Base-by-base conservation (phyloP, 2,888 invertebrate genomes). In the Hedychridium roseum region DNA sequence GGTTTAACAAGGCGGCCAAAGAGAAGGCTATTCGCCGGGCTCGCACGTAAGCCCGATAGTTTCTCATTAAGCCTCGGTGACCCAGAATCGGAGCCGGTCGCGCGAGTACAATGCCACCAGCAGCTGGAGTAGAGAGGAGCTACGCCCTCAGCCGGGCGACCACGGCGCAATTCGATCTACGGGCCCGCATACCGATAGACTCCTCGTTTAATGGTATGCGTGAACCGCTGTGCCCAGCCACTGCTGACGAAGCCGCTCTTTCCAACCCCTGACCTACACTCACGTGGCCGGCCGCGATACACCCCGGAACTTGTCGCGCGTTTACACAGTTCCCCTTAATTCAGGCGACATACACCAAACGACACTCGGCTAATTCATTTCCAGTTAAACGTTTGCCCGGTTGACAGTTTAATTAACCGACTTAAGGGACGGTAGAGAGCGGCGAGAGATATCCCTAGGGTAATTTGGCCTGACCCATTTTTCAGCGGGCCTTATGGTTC, bases 41-140 rank as follows among this genome's bases (percentile, higher is more conserved):
- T 23, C 18, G 16, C 40, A 36, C 44, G 44, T 43, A 49, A 50
- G 38, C 21, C 43, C 42, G 43, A 51, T 57, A 49, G 61, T 54
- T 64, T 59, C 56, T 64, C 56, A 61, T 61, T 64, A 58, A 55
- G 32, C 45, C 49, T 44, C 23, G 32, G 43, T 64, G 64, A 64
- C 63, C 63, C 26, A 59, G 64, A 63, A 64, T 52, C 44, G 45
- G 54, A 48, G 26, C 18, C 36, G 36, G 4, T 18, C 11, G 1
- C 23, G 56, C 20, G 46, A 46, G 50, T 23, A 60, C 54, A 62
- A 57, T 57, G 43, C 42, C 36, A 50, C 32, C 38, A 21, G 3
- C 12, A 11, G 2, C 17, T 18, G 49, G 48, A 55, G 47, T 5
- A 23, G 23, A 23, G 23, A 9, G 9, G 9, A 23, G 58, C 47